Percentiles rank a stretch among this genome's conserved stretches.
phyloP scores from a whole-genome alignment of 2,888 invertebrate species.

The Andrena bucephala region DNA sequence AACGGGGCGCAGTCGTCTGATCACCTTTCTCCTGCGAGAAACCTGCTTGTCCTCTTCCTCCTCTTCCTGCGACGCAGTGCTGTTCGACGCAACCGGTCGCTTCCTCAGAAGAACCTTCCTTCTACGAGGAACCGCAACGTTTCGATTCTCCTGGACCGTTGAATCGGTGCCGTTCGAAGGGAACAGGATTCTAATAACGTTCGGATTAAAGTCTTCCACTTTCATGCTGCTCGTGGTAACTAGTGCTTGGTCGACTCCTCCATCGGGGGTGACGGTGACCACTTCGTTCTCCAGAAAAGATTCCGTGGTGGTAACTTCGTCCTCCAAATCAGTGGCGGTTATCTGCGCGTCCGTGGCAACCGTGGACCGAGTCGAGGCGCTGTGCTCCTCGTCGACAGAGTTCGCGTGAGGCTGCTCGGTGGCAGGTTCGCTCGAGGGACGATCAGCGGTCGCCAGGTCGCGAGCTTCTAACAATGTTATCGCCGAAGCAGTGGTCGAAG shows the following conservation, averaged over 20 bases:
- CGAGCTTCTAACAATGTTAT: neutral
- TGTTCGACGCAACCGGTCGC: conserved; percentile 61
- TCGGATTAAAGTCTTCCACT: conserved; percentile 3
- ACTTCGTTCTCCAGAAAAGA: conserved; percentile 28
- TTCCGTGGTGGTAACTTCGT: conserved; percentile 15
- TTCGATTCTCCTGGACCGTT: neutral
- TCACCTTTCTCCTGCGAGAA: conserved; percentile 75
- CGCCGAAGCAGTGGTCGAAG: conserved; percentile 3
- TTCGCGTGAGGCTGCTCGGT: conserved; percentile 26
- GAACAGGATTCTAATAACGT: conserved; percentile 36
- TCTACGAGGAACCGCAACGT: conserved; percentile 46
- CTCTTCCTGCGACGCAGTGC: conserved; percentile 27
- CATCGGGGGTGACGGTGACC: conserved; percentile 8
- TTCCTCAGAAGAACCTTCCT: conserved; percentile 73
- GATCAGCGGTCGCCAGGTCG: neutral
- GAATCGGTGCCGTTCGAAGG: neutral
- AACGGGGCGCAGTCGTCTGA: conserved; percentile 75
- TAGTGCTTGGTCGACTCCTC: neutral
- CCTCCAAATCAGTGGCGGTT: neutral
- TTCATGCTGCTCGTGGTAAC: neutral
- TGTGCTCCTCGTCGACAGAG: conserved; percentile 21
- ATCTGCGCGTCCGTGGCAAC: neutral
- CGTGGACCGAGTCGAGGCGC: neutral
- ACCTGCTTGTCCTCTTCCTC: conserved; percentile 28
- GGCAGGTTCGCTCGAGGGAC: neutral